A percentile compares a stretch with the other conserved stretches of the same genome.
Conservation (phyloP, 1,140 invertebrate species). For the Oscheius sp. region DNA sequence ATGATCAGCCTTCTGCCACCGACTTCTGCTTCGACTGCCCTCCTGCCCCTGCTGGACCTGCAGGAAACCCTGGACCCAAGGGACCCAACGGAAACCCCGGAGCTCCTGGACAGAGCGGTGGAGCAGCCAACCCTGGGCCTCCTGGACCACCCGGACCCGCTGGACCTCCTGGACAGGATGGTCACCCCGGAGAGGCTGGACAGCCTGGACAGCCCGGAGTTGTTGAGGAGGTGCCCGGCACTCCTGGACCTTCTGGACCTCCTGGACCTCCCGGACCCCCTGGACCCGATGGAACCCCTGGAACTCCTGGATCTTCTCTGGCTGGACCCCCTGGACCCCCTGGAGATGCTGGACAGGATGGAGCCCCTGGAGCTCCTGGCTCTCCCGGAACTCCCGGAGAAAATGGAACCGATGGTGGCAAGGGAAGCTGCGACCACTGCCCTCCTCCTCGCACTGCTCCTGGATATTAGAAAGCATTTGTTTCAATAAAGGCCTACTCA, state of each 20-base stretch:
- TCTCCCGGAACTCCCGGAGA: conserved; percentile 31
- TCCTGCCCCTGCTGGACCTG: conserved; percentile 42
- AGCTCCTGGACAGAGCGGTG: conserved; percentile 52
- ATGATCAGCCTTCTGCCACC: conserved; percentile 18
- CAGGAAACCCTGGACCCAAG: conserved; percentile 24
- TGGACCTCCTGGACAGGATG: conserved; percentile 49
- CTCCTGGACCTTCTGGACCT: conserved; percentile 29
- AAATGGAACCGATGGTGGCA: conserved; percentile 31
- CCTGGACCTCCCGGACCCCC: conserved; percentile 49
- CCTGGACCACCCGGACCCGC: conserved; percentile 44
- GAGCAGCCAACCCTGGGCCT: conserved; percentile 48
- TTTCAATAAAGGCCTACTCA: neutral
- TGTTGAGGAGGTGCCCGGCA: conserved; percentile 11
- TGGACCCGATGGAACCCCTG: conserved; percentile 42
- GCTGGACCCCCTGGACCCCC: conserved; percentile 28
- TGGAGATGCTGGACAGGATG: conserved; percentile 43
- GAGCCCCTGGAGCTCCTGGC: conserved; percentile 45
- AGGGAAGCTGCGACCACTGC: conserved; percentile 44
- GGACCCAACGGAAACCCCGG: conserved; percentile 42
- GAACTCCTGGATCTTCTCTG: conserved; percentile 41
- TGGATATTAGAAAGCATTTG: conserved; percentile 44
- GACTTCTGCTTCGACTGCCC: conserved; percentile 51
- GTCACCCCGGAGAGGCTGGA: conserved; percentile 43
- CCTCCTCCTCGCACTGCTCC: conserved; percentile 42
- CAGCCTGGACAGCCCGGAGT: conserved; percentile 31